Evolutionary conservation across 2,888 invertebrate genomes (phyloP).

Genomic region (Microctonus hyperodae): DNA sequence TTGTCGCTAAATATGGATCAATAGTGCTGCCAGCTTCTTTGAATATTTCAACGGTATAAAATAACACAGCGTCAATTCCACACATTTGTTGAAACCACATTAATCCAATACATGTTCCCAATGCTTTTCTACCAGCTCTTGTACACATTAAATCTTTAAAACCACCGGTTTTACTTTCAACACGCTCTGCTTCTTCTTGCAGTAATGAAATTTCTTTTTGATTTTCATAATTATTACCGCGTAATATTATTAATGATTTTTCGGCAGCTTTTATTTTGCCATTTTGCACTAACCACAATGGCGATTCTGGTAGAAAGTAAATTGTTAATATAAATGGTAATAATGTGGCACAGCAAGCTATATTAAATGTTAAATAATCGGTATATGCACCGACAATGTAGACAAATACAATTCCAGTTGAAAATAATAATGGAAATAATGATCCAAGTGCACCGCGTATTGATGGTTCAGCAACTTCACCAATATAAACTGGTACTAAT

Average conservation of each 20-base stretch:
- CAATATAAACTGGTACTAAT: slow-evolving; percentile 65
- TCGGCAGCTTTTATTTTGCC: slow-evolving; percentile 45
- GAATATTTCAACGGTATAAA: slow-evolving; percentile 63
- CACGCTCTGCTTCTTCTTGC: slow-evolving; percentile 48
- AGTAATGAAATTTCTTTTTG: slow-evolving; percentile 47
- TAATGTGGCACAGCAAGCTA: slow-evolving; percentile 58
- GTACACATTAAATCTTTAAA: slow-evolving; percentile 52
- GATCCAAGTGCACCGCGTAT: slow-evolving; percentile 66
- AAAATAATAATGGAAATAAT: slow-evolving; percentile 64
- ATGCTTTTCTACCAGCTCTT: slow-evolving; percentile 60
- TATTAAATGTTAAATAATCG: slow-evolving; percentile 62
- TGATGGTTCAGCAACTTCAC: slow-evolving; percentile 65
- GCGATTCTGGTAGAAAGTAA: slow-evolving; percentile 54
- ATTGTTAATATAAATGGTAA: slow-evolving; percentile 56
- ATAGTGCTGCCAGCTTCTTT: slow-evolving; percentile 59
- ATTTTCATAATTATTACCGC: slow-evolving; percentile 49
- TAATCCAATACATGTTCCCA: slow-evolving; percentile 63
- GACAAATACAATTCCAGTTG: slow-evolving; percentile 64
- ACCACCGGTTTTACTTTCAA: slow-evolving; percentile 51
- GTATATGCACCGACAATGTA: slow-evolving; percentile 63
- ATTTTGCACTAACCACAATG: slow-evolving; percentile 52
- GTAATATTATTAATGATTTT: slow-evolving; percentile 43
- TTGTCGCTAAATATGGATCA: slow-evolving; percentile 61
- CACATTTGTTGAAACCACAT: slow-evolving; percentile 66
- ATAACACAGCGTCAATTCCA: slow-evolving; percentile 63